Evolutionary conservation across 2,113 vertebrate species (phyloP), one percentile per base, ranked within the genome.

Genomic region (Synodontis membranacea): DNA sequence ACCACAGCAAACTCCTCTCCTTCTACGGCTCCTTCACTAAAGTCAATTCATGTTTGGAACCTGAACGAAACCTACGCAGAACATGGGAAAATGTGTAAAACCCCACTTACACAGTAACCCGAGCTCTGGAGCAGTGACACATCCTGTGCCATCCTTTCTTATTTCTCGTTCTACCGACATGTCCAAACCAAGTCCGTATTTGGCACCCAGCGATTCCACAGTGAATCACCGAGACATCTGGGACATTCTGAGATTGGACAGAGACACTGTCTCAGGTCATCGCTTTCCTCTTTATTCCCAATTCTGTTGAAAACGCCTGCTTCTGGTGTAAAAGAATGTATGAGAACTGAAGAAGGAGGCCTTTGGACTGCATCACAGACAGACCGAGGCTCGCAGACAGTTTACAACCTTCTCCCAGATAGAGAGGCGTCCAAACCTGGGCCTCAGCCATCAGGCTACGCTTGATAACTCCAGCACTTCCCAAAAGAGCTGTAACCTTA

Each of bases 401-500:
- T 78, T 83, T 87, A 83, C 48, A 76, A 42, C 54, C 85, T 48
- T 82, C 80, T 82, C 37, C 75, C 66, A 72, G 64, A 72, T 60
- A 72, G 19, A 82, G n/a, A 46, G 79, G 70, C 74, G 80, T 62
- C 70, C 72, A 83, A 72, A 87, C 80, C 86, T 83, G 86, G 86
- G 56, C 15, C 54, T 21, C 60, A 44, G 80, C 86, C 86, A 87
- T 87, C 70, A 66, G 44, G 80, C 86, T 64, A 87, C 28, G 86
- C 86, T 87, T 82, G 44, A 87, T 83, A 87, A 66, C 86, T 87
- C 60, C 80, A 39, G 62, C 68, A 5, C 70, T 62, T 87, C 80
- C 86, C 86, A 76, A 87, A 87, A 87, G 86, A 58, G 5, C 80
- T 31, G 42, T 87, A 87, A 87, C 86, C 70, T 83, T 87, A 87